These are phyloP conservation scores for Ectemnius lituratus DNA, from an alignment of 2,888 invertebrate genomes.

Conservation along the genomic window DNA sequence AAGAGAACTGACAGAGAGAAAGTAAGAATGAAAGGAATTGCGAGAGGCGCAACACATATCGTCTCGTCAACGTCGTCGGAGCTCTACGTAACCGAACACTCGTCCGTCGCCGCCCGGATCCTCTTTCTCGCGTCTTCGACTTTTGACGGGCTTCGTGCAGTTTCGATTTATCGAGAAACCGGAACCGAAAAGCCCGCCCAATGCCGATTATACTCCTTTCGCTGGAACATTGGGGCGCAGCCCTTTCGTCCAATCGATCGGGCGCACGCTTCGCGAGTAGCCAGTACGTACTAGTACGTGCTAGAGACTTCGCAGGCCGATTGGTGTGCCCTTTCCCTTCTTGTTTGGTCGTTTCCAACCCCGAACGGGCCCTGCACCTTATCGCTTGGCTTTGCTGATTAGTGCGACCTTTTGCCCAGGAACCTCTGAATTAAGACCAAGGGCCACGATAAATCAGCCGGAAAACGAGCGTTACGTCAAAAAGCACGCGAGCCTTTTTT, in stretches of 20 bases:
- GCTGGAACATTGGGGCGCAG: conserved; percentile 16
- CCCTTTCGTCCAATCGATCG: conserved; percentile 28
- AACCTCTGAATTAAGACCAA: too few species aligned
- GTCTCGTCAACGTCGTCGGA: conserved; percentile 31
- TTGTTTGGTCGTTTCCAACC: too few species aligned
- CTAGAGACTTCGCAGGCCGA: too few species aligned
- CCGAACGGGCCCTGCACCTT: too few species aligned
- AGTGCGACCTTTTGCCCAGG: too few species aligned
- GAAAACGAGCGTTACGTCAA: too few species aligned
- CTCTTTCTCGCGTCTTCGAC: conserved; percentile 74
- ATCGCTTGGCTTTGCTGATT: too few species aligned
- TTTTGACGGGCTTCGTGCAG: conserved; percentile 66
- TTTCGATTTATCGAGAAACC: conserved; percentile 78
- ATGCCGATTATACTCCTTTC: conserved; percentile 53
- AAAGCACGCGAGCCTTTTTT: too few species aligned
- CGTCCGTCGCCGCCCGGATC: conserved; percentile 61
- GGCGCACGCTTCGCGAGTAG: background rate
- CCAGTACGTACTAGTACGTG: too few species aligned
- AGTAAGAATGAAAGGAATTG: conserved; percentile 5
- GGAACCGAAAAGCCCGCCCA: conserved; percentile 70
- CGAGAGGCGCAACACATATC: conserved; percentile 19
- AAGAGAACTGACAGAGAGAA: background rate
- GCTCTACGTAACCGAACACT: conserved; percentile 61
- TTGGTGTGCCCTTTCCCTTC: too few species aligned
- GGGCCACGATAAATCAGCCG: too few species aligned